Base-by-base conservation (phyloP, 2,113 vertebrate species). In the Cheirogaleus medius region DNA sequence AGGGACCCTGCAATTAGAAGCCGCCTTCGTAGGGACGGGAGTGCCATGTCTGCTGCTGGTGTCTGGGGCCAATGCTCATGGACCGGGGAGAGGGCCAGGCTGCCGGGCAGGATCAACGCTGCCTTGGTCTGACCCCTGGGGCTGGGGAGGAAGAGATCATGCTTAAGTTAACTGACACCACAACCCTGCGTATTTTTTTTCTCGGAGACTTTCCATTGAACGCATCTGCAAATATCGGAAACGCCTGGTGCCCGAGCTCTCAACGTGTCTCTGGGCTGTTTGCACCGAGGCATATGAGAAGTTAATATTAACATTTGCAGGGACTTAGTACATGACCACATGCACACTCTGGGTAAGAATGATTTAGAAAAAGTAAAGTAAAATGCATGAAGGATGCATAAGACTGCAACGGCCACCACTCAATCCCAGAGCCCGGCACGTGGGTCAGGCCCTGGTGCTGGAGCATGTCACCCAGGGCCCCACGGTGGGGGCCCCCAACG, bases 41-140 rank as follows among this genome's bases (percentile, higher is more conserved):
- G 34, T 4, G 11, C 8, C 5, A 0, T 1, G 12, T 37, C 54
- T 9, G 3, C 56, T 6, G 3, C n/a, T 8, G 5, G 13, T 0
- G 3, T n/a, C 56, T 37, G 37, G 76, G n/a, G 47, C 60, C 56
- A 34, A 27, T 1, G 5, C 1, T 18, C 21, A 23, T 10, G 58
- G n/a, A 27, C 47, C 54, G 25, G 2, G 6, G 13, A 29, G 20
- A 54, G 23, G 78, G 34, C 23, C 5, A 7, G 49, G 1, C 74
- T 83, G 8, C 42, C 58, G 39, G 23, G 10, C 1, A 8, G 77
- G 39, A 42, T 25, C 3, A 23, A 17, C 27, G 15, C 56, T 83
- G 42, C 68, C 60, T 90, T 2, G 23, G 44, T 78, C 71, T 71
- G 60, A 56, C 3, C 27, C 39, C 29, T 25, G 10, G 27, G 37